A percentile compares a stretch with the other conserved stretches of the same genome.
Evolutionary conservation across 2,113 vertebrate species (phyloP).

Genomic region (Pomatorhinus ruficollis): DNA sequence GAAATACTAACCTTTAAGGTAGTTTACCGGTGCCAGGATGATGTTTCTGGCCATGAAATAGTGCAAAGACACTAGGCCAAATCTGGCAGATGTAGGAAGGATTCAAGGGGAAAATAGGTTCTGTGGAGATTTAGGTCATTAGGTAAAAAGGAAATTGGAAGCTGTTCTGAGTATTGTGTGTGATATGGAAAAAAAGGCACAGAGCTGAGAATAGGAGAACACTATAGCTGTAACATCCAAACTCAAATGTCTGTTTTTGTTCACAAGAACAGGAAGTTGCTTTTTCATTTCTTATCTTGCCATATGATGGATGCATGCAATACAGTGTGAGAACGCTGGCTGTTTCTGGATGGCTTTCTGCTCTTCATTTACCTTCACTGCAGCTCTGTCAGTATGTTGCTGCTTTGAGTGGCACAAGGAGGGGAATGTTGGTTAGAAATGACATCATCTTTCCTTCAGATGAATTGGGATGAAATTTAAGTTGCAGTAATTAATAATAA

Average conservation of each 20-base stretch:
- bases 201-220: neutral
- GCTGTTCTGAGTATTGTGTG: neutral
- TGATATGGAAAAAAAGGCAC: neutral
- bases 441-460: neutral
- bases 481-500: neutral
- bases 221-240: neutral
- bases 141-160: slow-evolving; percentile 35
- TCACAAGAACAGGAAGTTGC: neutral
- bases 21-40: neutral
- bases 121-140: slow-evolving; percentile 23
- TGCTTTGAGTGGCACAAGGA: neutral
- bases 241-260: neutral
- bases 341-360: neutral
- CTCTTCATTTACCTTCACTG: neutral
- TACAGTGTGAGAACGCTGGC: neutral
- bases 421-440: neutral
- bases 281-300: neutral
- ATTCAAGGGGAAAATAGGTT: neutral
- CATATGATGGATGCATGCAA: neutral
- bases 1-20: neutral
- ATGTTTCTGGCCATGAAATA: neutral
- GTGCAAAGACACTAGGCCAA: neutral
- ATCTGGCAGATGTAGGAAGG: neutral
- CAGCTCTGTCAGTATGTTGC: neutral
- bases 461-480: neutral